These are phyloP conservation scores for Octonoba sinensis DNA, from an alignment of 2,888 invertebrate species.

Conservation along the genomic window DNA sequence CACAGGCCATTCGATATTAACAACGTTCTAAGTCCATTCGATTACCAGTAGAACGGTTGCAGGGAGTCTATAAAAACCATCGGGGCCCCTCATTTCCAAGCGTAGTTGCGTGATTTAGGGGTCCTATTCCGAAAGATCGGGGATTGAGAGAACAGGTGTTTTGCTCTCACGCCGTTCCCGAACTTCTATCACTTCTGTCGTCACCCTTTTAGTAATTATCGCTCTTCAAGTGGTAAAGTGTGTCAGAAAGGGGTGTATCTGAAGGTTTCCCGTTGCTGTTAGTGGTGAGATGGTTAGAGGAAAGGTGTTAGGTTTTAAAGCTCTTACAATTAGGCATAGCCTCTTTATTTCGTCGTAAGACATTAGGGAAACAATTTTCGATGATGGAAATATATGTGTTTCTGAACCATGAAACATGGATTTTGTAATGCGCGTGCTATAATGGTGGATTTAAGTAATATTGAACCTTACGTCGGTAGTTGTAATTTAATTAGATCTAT, in stretches of 20 bases:
- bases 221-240: constrained; percentile 14
- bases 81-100: not conserved
- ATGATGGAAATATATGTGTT: no score
- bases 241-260: constrained; percentile 34
- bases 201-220: constrained; percentile 56
- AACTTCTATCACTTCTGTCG: constrained; percentile 32
- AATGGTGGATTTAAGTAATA: no score
- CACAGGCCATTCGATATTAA: no score
- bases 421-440: no score
- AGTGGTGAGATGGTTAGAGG: not conserved
- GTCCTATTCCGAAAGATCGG: constrained; percentile 1
- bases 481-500: no score
- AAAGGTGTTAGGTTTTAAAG: constrained; percentile 24
- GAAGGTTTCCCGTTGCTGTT: not conserved
- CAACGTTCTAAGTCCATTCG: no score
- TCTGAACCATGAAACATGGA: no score
- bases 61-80: constrained; percentile 21
- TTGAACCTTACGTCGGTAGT: no score
- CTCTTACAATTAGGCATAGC: no score
- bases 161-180: constrained; percentile 35
- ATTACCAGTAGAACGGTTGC: not conserved
- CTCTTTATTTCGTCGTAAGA: no score
- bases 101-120: constrained; percentile 14
- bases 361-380: no score
- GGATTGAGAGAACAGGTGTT: constrained; percentile 25